phyloP scores from a whole-genome alignment of 1,140 invertebrate genomes.

The Proctacanthus coquilletti region DNA sequence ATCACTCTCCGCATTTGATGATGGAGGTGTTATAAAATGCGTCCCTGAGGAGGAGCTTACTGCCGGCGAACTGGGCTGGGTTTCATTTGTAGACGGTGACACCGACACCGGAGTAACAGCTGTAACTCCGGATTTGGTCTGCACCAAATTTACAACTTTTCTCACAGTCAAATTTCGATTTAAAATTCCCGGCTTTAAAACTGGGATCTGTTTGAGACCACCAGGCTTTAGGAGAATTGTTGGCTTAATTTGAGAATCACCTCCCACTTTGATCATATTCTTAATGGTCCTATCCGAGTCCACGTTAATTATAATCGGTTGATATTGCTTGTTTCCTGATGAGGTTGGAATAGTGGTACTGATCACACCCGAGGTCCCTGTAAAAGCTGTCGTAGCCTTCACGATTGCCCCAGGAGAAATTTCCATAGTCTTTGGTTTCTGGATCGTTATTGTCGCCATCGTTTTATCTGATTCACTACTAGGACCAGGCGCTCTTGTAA shows the following conservation, averaged over 20 bases:
- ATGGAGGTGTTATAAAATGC: too few species aligned
- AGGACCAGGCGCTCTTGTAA: conserved; percentile 3
- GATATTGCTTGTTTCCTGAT: not conserved
- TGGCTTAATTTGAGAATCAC: conserved; percentile 3
- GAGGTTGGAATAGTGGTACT: conserved; percentile 1
- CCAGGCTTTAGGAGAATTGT: conserved; percentile 12
- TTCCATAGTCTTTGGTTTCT: not conserved
- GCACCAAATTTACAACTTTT: conserved; percentile 6
- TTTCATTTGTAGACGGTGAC: too few species aligned
- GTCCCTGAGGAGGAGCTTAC: too few species aligned
- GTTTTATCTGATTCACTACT: conserved; percentile 3
- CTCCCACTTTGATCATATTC: conserved; percentile 2
- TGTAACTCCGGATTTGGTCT: not conserved
- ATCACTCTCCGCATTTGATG: too few species aligned
- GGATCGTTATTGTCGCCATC: not conserved
- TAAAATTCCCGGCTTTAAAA: conserved; percentile 7
- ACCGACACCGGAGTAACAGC: not conserved
- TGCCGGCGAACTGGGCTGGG: too few species aligned
- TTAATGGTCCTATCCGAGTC: conserved; percentile 3
- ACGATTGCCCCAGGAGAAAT: conserved; percentile 2
- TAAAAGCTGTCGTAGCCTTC: conserved; percentile 8
- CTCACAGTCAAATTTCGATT: conserved; percentile 12
- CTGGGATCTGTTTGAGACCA: conserved; percentile 8
- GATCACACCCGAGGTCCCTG: conserved; percentile 6
- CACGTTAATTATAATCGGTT: conserved; percentile 6